These are phyloP conservation scores for Abrostola triplasia DNA, from an alignment of 2,888 invertebrate genomes.

Conservation along the genomic window DNA sequence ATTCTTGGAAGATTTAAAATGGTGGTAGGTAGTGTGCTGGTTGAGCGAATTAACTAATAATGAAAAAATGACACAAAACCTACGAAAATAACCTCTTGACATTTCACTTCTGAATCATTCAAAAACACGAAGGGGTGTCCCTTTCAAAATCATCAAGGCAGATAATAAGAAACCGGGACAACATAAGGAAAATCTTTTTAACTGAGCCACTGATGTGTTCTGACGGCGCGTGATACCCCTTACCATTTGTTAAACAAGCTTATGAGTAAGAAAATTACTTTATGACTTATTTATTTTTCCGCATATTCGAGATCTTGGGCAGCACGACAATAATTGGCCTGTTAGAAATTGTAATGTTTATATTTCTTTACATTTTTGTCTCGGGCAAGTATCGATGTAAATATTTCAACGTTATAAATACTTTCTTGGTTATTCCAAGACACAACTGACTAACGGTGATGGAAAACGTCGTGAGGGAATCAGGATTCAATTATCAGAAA, in stretches of 20 bases:
- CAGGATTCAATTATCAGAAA: no score
- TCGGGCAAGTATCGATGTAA: no score
- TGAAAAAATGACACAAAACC: background rate
- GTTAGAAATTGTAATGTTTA: background rate
- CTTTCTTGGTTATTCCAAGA: no score
- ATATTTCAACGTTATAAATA: no score
- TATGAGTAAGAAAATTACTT: constrained; percentile 16
- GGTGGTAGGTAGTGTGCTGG: no score
- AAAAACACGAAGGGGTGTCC: constrained; percentile 16
- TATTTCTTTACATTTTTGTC: background rate
- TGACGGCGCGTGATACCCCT: constrained; percentile 14
- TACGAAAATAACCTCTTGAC: constrained; percentile 20
- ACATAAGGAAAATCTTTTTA: constrained; percentile 31
- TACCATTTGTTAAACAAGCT: constrained; percentile 27
- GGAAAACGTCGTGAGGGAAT: no score
- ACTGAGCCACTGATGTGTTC: constrained; percentile 23
- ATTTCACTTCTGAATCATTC: constrained; percentile 26
- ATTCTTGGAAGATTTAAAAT: no score
- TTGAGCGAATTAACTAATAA: no score
- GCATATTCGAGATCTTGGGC: background rate
- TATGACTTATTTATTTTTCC: constrained; percentile 13
- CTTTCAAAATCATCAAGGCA: constrained; percentile 34
- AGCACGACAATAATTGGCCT: background rate
- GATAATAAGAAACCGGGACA: constrained; percentile 40
- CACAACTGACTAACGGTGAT: no score